Evolutionary conservation across 2,888 invertebrate genomes (phyloP).

Genomic region (Standfussiana lucernea): DNA sequence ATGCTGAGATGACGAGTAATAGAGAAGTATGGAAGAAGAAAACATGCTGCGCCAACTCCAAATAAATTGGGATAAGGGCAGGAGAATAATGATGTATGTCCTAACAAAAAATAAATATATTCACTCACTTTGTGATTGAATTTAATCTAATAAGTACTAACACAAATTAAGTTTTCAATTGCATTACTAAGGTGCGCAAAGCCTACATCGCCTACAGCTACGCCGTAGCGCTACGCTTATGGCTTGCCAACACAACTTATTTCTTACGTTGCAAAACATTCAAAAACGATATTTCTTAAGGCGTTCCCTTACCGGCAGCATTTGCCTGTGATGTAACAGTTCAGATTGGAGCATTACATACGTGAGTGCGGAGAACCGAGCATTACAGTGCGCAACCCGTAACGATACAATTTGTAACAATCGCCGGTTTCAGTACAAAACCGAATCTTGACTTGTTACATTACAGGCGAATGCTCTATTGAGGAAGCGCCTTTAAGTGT

Average conservation of each 20-base stretch:
- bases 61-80: no score
- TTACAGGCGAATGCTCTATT: background rate
- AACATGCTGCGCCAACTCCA: no score
- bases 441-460: background rate
- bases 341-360: background rate
- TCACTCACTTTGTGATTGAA: background rate
- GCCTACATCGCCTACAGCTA: background rate
- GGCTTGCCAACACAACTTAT: background rate
- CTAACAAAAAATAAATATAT: background rate
- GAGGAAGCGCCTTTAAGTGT: background rate
- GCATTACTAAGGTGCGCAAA: no score
- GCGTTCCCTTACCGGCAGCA: background rate
- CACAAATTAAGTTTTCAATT: background rate
- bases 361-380: background rate
- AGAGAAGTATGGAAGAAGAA: no score
- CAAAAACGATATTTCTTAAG: background rate
- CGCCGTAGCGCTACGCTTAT: slow-evolving; percentile 1
- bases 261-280: background rate
- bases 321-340: background rate
- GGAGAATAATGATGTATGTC: no score
- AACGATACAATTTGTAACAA: background rate
- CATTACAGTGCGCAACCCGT: background rate
- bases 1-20: no score
- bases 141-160: background rate
- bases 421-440: background rate